Evolutionary conservation across 2,888 invertebrate species (phyloP), one percentile per base, ranked within the genome.

Genomic region (Tinea trinotella): DNA sequence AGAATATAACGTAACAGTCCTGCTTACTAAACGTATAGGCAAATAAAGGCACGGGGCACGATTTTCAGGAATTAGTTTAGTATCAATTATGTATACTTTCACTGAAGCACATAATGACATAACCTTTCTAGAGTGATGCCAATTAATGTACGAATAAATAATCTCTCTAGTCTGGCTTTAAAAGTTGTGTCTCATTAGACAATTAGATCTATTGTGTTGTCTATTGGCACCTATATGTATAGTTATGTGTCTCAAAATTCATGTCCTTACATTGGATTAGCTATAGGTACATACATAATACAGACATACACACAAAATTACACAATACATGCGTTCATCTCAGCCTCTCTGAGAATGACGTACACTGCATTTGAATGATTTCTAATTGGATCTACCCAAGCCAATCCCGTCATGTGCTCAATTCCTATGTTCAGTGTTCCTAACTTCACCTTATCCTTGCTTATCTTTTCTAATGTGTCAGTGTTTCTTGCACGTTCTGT

Each of bases 401-500:
- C 67, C 68, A 76, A 71, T 77, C 71, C 67, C 70, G 71, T 69
- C 73, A 68, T 71, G 59, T 62, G 12, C 68, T 66, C 58, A 64
- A 68, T 66, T 24, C 76, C 74, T 72, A 64, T 71, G 68, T 71
- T 73, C 60, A 65, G 67, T 71, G 70, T 75, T 70, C 65, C 70
- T 73, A 68, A 67, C 56, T 71, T 72, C 61, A 19, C 17, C 65
- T 70, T 74, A 7, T 50, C 50, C 50, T 13, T 13, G 50, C 50
- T 46, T 19, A 46, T 46, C 19, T 44, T 44, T 44, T 15, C 44
- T 17, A 19, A 46, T 67, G 70, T 77, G 73, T 77, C 70, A 70
- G 74, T 79, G 79, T 81, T 72, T 71, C 73, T 59, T 85, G 84
- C 84, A 85, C 84, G 84, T 69, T 75, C 78, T 71, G 75, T 76